Evolutionary conservation across 2,113 vertebrate genomes (phyloP), one percentile per base, ranked within the genome.

Genomic region (Pachycephala philippinensis): DNA sequence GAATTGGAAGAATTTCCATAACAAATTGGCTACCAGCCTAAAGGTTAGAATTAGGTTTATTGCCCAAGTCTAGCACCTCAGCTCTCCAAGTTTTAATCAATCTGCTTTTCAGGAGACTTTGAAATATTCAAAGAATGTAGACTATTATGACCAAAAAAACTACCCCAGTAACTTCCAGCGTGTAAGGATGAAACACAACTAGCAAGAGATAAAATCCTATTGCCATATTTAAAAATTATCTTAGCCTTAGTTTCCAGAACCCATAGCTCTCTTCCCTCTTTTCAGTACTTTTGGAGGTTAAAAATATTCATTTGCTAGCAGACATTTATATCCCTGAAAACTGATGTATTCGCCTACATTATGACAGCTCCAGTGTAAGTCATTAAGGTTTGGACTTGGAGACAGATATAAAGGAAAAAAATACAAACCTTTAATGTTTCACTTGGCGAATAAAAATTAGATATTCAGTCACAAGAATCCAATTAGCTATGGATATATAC

Each of bases 401-500:
- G 40, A 81, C 2, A 89, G 56, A 75, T 26, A 57, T 35, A 87
- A 81, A 21, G 31, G 15, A 6, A 64, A 85, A 84, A 91, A 79
- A 68, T 22, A 63, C 13, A 86, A 87, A 96, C 57, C 37, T 84
- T 93, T 72, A 87, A 79, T 50, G 52, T 81, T 84, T 87, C 76
- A 72, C 49, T 82, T 45, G 40, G 37, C 87, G 90, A 94, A 87
- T 64, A 89, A 96, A 93, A 97, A 90, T 30, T 92, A 89, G 69
- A 89, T 87, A 92, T 84, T 78, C 71, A 92, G 90, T 70, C 83
- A 89, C 28, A 57, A 90, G 86, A 90, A 95, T 93, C 92, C 88
- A 90, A 84, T 96, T 90, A 95, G 88, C 86, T 68, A 89, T 69
- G 88, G 88, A 89, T 90, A 94, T 74, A 95, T 66, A 78, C 19